Conservation (phyloP, 2,888 invertebrate species). For the Sminthurinus aureus region DNA sequence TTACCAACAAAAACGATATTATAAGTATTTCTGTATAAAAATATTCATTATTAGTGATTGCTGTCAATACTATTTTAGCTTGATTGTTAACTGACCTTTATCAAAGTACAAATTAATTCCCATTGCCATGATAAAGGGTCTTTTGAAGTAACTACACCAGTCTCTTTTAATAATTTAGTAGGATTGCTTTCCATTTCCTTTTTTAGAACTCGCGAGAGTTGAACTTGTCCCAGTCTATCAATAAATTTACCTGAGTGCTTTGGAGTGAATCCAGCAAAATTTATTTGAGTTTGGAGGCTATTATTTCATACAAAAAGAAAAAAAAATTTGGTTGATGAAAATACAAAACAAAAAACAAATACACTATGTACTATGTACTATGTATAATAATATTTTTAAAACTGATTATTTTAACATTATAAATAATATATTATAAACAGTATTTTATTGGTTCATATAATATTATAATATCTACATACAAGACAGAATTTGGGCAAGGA, state of each 20-base stretch:
- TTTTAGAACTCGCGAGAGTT: slow-evolving; percentile 57
- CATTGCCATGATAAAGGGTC: slow-evolving; percentile 91
- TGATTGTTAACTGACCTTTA: slow-evolving; percentile 71
- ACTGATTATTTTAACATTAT: too few relatives aligned
- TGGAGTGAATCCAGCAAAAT: slow-evolving; percentile 51
- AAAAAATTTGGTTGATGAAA: too few relatives aligned
- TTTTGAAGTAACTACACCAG: slow-evolving; percentile 79
- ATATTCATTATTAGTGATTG: too few relatives aligned
- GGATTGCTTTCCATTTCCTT: slow-evolving; percentile 70
- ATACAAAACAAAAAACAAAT: too few relatives aligned
- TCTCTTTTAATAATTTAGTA: slow-evolving; percentile 73
- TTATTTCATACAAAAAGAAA: too few relatives aligned
- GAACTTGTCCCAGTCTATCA: slow-evolving; percentile 56
- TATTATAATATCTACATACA: slow-evolving; percentile 7
- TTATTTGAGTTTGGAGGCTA: slow-evolving; percentile 51
- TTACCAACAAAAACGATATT: too few relatives aligned
- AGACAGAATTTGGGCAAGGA: slow-evolving; percentile 53
- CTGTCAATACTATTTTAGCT: too few relatives aligned
- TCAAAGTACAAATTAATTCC: slow-evolving; percentile 84
- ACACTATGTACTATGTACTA: too few relatives aligned
- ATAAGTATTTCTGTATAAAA: too few relatives aligned
- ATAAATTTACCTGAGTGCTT: slow-evolving; percentile 49
- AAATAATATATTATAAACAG: too few relatives aligned
- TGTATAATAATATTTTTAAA: too few relatives aligned
- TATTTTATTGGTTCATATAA: too few relatives aligned